Conservation (phyloP, 2,888 invertebrate genomes). For the Stenodema calcarata region DNA sequence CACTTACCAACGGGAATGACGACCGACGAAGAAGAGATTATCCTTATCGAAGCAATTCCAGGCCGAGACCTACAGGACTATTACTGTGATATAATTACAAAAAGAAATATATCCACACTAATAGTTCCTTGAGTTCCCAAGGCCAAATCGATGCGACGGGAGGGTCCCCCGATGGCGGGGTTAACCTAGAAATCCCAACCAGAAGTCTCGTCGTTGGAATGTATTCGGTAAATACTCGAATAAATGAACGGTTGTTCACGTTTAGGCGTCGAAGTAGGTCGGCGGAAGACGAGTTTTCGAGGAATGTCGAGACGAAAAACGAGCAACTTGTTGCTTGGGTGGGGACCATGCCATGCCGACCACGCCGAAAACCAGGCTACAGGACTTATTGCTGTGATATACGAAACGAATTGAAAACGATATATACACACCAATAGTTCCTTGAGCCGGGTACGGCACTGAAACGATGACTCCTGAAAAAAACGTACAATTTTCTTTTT, state of each 20-base stretch:
- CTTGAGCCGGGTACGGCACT: slow-evolving; percentile 50
- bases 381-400: slow-evolving; percentile 56
- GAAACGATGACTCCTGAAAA: neutral
- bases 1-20: neutral
- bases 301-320: neutral
- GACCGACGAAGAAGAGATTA: neutral
- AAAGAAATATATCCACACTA: slow-evolving; percentile 54
- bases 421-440: slow-evolving; percentile 56
- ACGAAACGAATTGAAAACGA: slow-evolving; percentile 17
- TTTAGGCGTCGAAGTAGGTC: neutral
- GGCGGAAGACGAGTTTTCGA: neutral
- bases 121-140: slow-evolving; percentile 54
- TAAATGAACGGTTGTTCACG: neutral
- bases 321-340: slow-evolving; percentile 34
- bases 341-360: slow-evolving; percentile 7
- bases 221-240: neutral
- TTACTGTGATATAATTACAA: slow-evolving; percentile 54
- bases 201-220: neutral
- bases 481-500: neutral
- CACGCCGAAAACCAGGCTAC: slow-evolving; percentile 56
- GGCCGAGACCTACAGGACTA: slow-evolving; percentile 57
- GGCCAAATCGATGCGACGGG: slow-evolving; percentile 40
- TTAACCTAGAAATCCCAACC: neutral
- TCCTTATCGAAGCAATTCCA: neutral
- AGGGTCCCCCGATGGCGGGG: slow-evolving; percentile 12